Percentiles rank a stretch among this genome's conserved stretches.
Evolutionary conservation across 2,888 invertebrate species (phyloP).

Genomic region (Heliconius ismenius): DNA sequence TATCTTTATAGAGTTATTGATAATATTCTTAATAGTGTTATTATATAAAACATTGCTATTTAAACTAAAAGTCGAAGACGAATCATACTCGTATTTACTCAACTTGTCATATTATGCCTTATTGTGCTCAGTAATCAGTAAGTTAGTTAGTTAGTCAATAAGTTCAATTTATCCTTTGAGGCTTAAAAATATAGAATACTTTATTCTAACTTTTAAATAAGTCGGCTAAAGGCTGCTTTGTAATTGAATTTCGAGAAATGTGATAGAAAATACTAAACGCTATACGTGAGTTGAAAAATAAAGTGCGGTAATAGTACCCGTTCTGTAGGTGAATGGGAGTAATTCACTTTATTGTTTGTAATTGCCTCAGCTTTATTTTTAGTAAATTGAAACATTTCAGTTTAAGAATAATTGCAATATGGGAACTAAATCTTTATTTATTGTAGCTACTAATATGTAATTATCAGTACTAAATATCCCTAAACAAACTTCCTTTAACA

Average conservation of each 20-base stretch:
- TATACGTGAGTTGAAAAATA: conserved; percentile 70
- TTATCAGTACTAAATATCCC: neutral
- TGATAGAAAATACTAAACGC: conserved; percentile 75
- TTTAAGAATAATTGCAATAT: neutral
- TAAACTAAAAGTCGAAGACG: too few relatives aligned
- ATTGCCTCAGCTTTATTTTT: conserved; percentile 1
- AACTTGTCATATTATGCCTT: too few relatives aligned
- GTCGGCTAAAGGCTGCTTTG: conserved; percentile 44
- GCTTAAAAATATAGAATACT: neutral
- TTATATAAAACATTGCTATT: too few relatives aligned
- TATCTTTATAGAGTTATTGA: too few relatives aligned
- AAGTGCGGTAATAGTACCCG: conserved; percentile 60
- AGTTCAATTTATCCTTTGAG: neutral
- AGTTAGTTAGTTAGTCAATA: neutral
- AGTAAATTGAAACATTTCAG: conserved; percentile 1
- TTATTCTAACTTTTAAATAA: conserved; percentile 39
- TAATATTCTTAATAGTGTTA: too few relatives aligned
- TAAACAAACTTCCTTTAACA: neutral
- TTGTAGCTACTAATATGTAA: too few relatives aligned
- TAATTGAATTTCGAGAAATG: conserved; percentile 74
- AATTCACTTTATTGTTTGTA: conserved; percentile 21
- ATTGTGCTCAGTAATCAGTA: neutral
- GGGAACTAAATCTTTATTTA: neutral
- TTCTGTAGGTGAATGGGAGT: conserved; percentile 53
- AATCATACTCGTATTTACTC: too few relatives aligned